Conservation (phyloP, 2,888 invertebrate species). For the Morpho helenor region DNA sequence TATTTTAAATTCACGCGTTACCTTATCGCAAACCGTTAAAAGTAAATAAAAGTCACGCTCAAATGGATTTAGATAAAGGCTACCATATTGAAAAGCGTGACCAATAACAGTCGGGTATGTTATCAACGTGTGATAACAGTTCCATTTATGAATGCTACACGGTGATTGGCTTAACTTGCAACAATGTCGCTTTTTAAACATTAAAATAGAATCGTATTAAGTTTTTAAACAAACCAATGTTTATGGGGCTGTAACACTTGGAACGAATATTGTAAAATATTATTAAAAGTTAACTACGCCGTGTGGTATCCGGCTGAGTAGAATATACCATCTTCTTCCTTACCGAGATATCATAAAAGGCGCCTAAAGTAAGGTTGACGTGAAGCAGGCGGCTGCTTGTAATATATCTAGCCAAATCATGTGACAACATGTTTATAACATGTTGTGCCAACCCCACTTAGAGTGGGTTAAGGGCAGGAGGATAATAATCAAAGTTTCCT, state of each 20-base stretch:
- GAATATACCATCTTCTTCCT: too few relatives aligned
- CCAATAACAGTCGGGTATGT: slow-evolving; percentile 58
- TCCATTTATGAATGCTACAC: slow-evolving; percentile 61
- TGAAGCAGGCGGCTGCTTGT: too few relatives aligned
- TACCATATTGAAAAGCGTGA: slow-evolving; percentile 68
- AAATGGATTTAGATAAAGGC: slow-evolving; percentile 57
- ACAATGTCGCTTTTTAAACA: slow-evolving; percentile 46
- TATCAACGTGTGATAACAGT: slow-evolving; percentile 68
- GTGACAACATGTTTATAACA: too few relatives aligned
- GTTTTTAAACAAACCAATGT: slow-evolving; percentile 42
- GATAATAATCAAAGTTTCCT: too few relatives aligned
- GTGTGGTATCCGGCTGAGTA: too few relatives aligned
- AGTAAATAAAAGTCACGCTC: slow-evolving; percentile 49
- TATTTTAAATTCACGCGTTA: slow-evolving; percentile 32
- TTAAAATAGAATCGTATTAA: slow-evolving; percentile 58
- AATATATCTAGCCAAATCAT: too few relatives aligned
- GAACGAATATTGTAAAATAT: too few relatives aligned
- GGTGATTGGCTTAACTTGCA: slow-evolving; percentile 52
- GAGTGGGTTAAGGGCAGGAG: too few relatives aligned
- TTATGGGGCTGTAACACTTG: neutral
- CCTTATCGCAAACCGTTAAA: slow-evolving; percentile 52
- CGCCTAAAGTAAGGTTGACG: too few relatives aligned
- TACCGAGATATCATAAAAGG: too few relatives aligned
- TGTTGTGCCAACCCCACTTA: too few relatives aligned
- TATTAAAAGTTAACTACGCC: too few relatives aligned